phyloP scores from a whole-genome alignment of 2,888 invertebrate genomes.

The Drosophila cracens region DNA sequence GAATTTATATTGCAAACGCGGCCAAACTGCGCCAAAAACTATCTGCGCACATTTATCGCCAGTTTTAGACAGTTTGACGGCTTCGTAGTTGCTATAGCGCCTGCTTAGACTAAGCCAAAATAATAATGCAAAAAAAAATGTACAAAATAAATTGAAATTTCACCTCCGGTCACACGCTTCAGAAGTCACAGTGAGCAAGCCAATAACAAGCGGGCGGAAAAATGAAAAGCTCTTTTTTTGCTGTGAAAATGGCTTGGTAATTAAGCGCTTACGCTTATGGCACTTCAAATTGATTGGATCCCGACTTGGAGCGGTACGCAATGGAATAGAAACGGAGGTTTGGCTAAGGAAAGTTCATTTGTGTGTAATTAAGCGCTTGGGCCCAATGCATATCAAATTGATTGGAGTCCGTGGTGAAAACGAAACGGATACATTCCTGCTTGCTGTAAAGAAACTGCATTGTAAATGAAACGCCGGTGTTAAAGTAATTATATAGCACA shows the following conservation, averaged over 20 bases:
- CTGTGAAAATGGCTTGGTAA: conserved; percentile 31
- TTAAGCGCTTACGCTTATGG: conserved; percentile 42
- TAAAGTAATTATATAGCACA: neutral
- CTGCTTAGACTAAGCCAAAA: conserved; percentile 44
- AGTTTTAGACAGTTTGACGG: conserved; percentile 54
- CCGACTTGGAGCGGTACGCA: conserved; percentile 1
- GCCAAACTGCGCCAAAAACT: conserved; percentile 58
- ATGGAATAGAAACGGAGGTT: conserved; percentile 12
- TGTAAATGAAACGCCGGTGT: neutral
- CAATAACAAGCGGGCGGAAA: conserved; percentile 15
- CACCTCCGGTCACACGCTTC: conserved; percentile 79
- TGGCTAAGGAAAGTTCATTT: conserved; percentile 4
- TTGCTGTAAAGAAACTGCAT: neutral
- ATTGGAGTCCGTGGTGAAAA: conserved; percentile 5
- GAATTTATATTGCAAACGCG: conserved; percentile 52
- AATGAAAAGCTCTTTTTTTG: conserved; percentile 36
- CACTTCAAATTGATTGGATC: conserved; percentile 41
- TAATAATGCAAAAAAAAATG: conserved; percentile 49
- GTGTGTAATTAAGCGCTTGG: neutral
- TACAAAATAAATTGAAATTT: conserved; percentile 52
- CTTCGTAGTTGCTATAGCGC: conserved; percentile 19
- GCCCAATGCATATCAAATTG: neutral
- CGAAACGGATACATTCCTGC: neutral
- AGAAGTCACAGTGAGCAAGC: conserved; percentile 57
- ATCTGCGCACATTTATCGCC: conserved; percentile 75